phyloP scores from a whole-genome alignment of 2,797 vertebrate genomes.

The Vespertilio murinus region DNA sequence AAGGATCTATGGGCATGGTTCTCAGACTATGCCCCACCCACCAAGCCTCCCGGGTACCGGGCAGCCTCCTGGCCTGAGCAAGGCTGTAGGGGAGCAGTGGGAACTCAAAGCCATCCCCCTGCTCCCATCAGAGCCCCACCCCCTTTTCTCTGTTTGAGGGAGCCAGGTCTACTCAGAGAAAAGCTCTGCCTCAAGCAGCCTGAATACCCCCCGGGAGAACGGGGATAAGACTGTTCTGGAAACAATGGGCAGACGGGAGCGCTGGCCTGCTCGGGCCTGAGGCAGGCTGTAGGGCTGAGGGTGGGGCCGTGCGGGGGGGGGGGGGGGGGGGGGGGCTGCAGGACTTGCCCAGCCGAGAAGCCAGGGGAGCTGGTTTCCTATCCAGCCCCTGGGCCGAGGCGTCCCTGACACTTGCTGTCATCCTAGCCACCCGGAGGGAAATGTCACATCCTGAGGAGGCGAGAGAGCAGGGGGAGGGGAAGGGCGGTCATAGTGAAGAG shows the following conservation, averaged over 20 bases:
- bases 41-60: neutral
- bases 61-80: neutral
- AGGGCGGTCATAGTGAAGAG: neutral
- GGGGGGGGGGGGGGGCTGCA: neutral
- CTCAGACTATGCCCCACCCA: neutral
- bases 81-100: neutral
- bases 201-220: neutral
- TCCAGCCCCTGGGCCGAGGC: neutral
- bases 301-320: fast-evolving
- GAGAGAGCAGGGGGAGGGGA: neutral
- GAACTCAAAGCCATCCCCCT: neutral
- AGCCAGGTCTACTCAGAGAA: neutral
- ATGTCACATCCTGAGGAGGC: neutral
- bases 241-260: neutral
- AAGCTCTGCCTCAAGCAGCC: neutral
- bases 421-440: neutral
- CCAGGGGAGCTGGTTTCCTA: conserved; percentile 1
- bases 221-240: neutral
- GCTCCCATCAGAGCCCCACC: neutral
- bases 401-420: neutral
- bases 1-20: neutral
- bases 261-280: neutral
- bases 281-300: neutral
- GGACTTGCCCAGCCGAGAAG: neutral
- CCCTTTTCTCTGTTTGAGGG: neutral